A percentile compares a stretch with the other conserved stretches of the same genome.
These are phyloP conservation scores for Apodemia mormo DNA, from an alignment of 2,888 invertebrate species.

Conservation along the genomic window DNA sequence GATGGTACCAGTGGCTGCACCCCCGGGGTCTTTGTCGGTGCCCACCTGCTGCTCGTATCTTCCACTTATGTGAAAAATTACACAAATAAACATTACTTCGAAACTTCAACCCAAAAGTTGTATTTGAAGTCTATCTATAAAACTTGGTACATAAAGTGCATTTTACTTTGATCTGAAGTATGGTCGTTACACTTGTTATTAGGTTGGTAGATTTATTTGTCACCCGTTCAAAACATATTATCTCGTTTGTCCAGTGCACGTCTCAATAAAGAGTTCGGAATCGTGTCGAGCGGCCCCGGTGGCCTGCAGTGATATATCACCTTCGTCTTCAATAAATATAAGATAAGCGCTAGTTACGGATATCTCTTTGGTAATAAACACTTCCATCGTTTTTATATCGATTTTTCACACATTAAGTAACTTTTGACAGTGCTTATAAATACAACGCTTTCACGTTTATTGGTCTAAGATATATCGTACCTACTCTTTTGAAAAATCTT, in stretches of 20 bases:
- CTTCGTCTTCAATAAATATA: slow-evolving; percentile 55
- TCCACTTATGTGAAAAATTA: slow-evolving; percentile 69
- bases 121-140: slow-evolving; percentile 1
- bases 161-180: slow-evolving; percentile 23
- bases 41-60: slow-evolving; percentile 60
- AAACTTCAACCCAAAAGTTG: slow-evolving; percentile 20
- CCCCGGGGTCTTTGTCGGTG: slow-evolving; percentile 74
- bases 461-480: too few species aligned
- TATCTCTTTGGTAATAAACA: slow-evolving; percentile 46
- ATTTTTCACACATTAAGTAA: too few species aligned
- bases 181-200: slow-evolving; percentile 34
- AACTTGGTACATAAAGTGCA: slow-evolving; percentile 27
- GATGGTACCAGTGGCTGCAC: slow-evolving; percentile 56
- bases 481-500: too few species aligned
- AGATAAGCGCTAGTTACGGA: slow-evolving; percentile 48
- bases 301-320: slow-evolving; percentile 57
- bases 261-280: slow-evolving; percentile 54
- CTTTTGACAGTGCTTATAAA: too few species aligned
- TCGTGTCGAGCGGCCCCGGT: slow-evolving; percentile 49
- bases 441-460: too few species aligned
- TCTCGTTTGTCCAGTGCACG: slow-evolving; percentile 44
- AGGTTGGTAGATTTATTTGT: slow-evolving; percentile 43
- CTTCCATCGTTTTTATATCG: too few species aligned
- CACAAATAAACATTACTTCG: slow-evolving; percentile 43
- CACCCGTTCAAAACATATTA: slow-evolving; percentile 41